Evolutionary conservation across 2,113 vertebrate genomes (phyloP).

Genomic region (Uria lomvia): DNA sequence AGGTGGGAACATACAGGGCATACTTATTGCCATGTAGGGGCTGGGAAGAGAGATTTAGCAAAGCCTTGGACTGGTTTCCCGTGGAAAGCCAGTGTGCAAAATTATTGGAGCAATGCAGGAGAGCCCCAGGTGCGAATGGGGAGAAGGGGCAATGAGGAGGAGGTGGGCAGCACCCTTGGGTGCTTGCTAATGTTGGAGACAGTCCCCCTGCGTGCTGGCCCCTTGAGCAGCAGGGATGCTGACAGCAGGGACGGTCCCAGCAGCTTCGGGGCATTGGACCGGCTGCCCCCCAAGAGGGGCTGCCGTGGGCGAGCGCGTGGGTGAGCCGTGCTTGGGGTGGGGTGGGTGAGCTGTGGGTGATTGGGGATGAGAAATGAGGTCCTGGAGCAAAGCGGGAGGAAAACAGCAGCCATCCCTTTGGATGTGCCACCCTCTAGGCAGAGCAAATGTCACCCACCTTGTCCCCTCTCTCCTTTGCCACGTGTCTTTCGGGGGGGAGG

Average conservation of each 20-base stretch:
- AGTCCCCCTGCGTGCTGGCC: accelerated
- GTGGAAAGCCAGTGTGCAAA: background rate
- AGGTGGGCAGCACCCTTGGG: background rate
- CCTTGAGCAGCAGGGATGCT: background rate
- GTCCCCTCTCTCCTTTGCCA: background rate
- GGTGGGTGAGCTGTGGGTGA: background rate
- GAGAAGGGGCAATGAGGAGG: background rate
- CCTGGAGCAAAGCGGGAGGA: background rate
- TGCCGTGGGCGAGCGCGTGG: accelerated
- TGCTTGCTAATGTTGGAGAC: background rate
- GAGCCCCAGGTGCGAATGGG: background rate
- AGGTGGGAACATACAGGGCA: background rate
- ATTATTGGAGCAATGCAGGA: background rate
- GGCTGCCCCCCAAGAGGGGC: background rate
- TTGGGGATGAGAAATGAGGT: accelerated
- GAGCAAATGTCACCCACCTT: accelerated
- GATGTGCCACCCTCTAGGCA: background rate
- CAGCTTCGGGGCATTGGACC: background rate
- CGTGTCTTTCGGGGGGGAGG: background rate
- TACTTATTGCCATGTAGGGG: background rate
- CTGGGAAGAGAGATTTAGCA: background rate
- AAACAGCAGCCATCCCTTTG: accelerated
- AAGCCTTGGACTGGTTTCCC: background rate
- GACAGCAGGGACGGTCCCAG: background rate
- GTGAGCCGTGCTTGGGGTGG: accelerated